Evolutionary conservation across 2,888 invertebrate genomes (phyloP), one percentile per base, ranked within the genome.

Genomic region (Nipponacmea schrenckii): DNA sequence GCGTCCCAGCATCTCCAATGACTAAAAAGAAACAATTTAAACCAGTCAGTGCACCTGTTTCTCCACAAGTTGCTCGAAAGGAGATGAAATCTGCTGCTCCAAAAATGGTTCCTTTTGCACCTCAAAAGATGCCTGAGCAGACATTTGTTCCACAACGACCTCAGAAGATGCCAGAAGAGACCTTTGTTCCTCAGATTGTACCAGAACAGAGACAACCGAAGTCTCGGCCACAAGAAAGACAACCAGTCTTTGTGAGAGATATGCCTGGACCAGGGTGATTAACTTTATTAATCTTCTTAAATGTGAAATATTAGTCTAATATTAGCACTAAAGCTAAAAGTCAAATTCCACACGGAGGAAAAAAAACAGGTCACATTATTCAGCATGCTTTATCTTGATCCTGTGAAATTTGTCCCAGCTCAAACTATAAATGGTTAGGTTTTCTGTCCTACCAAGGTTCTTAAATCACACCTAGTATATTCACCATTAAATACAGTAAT

Each of bases 1-100:
- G 74, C 64, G 50, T 74, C 44, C 71, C 76, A 48, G 72, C 70
- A 56, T 74, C 74, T 1, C 62, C 71, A 17, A 72, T 72, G 31
- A 73, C 72, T 27, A 69, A 68, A 5, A 39, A 56, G 14, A 48
- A 48, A 26, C 66, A 62, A 17, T 44, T 69, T 14, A 44, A 48
- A 31, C 67, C 70, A 64, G 20, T 45, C n/a, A 44, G 31, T 56
- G 56, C 65, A 50, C 68, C 63, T 2, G 46, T 66, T 50, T 64
- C 62, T 3, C 50, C 68, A n/a, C 71, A 69, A 48, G 62, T 65
- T 12, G 67, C 69, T 50, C 64, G 67, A n/a, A 46, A 69, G 64
- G 62, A 64, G 46, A 39, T 67, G n/a, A 64, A 50, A 50, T 64
- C 73, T 8, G 56, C 50, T 56, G 56, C 56, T 56, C 56, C 56